These are phyloP conservation scores for Micoletzkya japonica DNA, from an alignment of 2,888 invertebrate species.

Conservation along the genomic window DNA sequence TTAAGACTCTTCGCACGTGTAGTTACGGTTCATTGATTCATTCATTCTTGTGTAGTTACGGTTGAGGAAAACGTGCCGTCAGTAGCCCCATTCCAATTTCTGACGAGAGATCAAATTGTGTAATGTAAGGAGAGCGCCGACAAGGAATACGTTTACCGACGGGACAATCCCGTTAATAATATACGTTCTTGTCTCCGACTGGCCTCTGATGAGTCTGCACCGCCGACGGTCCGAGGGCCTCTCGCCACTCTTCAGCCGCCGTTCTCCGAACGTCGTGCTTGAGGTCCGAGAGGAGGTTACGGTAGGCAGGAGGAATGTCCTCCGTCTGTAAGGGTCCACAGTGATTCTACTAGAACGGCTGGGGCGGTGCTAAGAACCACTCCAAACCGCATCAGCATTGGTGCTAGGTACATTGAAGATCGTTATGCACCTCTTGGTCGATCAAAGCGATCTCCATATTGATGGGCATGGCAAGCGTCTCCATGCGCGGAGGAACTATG, in stretches of 20 bases:
- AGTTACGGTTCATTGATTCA: too few relatives aligned
- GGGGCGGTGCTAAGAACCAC: too few relatives aligned
- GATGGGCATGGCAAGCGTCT: slow-evolving; percentile 12
- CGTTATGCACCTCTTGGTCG: slow-evolving; percentile 1
- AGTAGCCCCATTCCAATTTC: too few relatives aligned
- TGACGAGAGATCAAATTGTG: too few relatives aligned
- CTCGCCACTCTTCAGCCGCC: slow-evolving; percentile 15
- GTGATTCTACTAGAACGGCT: too few relatives aligned
- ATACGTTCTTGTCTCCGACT: too few relatives aligned
- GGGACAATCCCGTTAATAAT: neutral
- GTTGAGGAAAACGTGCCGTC: too few relatives aligned
- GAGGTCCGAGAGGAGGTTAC: neutral
- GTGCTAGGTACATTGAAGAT: neutral
- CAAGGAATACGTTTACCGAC: neutral
- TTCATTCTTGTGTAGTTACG: too few relatives aligned
- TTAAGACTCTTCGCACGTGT: too few relatives aligned
- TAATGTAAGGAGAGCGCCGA: too few relatives aligned
- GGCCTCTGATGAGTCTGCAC: too few relatives aligned
- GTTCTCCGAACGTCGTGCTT: neutral
- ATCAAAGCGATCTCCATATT: slow-evolving; percentile 8
- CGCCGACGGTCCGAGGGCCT: neutral
- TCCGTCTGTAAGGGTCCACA: neutral
- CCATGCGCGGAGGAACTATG: slow-evolving; percentile 25
- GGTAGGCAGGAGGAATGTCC: neutral
- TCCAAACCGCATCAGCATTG: too few relatives aligned